Evolutionary conservation across 64 coral and sea anemone species (phyloP).

Genomic region (Dendronephthya gigantea): DNA sequence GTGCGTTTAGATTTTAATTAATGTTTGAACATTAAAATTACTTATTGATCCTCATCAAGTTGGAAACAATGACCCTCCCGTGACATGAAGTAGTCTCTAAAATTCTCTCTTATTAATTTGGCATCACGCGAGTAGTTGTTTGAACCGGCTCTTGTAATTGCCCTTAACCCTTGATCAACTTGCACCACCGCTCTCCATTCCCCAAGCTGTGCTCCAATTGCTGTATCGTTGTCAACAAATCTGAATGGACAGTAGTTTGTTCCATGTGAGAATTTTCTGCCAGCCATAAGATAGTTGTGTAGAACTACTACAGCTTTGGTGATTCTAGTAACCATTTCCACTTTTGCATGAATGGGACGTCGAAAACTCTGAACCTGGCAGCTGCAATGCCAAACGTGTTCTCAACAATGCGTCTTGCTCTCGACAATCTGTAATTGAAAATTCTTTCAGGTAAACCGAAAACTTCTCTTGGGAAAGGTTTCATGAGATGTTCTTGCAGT

Average conservation of each 20-base stretch:
- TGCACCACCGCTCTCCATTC: neutral
- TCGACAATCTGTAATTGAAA: neutral
- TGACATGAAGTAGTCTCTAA: neutral
- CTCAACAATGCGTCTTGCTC: neutral
- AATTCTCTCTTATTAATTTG: neutral
- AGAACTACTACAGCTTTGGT: too few species aligned
- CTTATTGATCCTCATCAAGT: neutral
- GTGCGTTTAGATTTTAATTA: too few species aligned
- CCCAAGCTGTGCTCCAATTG: neutral
- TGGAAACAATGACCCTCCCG: neutral
- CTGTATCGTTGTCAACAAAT: too few species aligned
- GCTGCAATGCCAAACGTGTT: neutral
- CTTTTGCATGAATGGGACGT: neutral
- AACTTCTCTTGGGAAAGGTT: neutral
- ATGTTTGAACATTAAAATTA: too few species aligned
- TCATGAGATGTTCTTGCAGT: neutral
- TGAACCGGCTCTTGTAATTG: neutral
- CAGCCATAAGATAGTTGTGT: too few species aligned
- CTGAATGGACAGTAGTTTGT: too few species aligned
- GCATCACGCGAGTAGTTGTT: neutral
- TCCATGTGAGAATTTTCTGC: too few species aligned
- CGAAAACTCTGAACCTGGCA: neutral
- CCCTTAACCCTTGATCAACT: neutral
- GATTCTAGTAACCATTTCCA: too few species aligned
- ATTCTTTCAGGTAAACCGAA: neutral